These are phyloP conservation scores for Petrolisthes manimaculis DNA, from an alignment of 2,888 invertebrate species.

Conservation along the genomic window DNA sequence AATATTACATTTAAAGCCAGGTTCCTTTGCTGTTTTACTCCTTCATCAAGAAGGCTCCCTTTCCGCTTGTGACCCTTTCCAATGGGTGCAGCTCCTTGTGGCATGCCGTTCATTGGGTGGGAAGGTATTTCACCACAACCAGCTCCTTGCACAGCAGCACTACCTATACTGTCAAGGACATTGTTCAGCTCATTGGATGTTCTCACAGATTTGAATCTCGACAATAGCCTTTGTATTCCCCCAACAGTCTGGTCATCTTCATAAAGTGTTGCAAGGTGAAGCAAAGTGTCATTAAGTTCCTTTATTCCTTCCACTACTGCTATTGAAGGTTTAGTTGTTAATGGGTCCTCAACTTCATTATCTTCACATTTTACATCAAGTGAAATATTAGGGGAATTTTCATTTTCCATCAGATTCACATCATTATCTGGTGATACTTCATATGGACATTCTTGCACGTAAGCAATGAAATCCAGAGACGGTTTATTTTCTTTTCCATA, in stretches of 20 bases:
- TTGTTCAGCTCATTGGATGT: conserved; percentile 2
- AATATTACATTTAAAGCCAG: neutral
- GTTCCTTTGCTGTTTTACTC: conserved; percentile 6
- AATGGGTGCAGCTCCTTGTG: conserved; percentile 22
- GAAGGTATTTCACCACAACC: neutral
- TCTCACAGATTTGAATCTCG: neutral
- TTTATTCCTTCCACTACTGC: neutral
- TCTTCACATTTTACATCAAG: too few relatives aligned
- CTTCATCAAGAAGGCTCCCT: neutral
- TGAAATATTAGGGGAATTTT: too few relatives aligned
- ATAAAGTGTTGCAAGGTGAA: neutral
- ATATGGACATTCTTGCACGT: too few relatives aligned
- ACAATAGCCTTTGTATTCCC: neutral
- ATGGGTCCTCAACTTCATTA: too few relatives aligned
- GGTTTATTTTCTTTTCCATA: too few relatives aligned
- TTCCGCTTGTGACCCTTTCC: conserved; percentile 17
- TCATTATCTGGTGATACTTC: too few relatives aligned
- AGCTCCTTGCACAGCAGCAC: too few relatives aligned
- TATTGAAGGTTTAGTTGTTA: neutral
- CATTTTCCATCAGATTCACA: too few relatives aligned
- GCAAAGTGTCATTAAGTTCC: conserved; percentile 7
- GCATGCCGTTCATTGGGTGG: conserved; percentile 9
- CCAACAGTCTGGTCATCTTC: neutral
- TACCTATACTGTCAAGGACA: neutral
- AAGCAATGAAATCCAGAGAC: too few relatives aligned